Evolutionary conservation across 1,140 invertebrate genomes (phyloP), one percentile per base, ranked within the genome.

Genomic region (Oncopodura yosiiana): DNA sequence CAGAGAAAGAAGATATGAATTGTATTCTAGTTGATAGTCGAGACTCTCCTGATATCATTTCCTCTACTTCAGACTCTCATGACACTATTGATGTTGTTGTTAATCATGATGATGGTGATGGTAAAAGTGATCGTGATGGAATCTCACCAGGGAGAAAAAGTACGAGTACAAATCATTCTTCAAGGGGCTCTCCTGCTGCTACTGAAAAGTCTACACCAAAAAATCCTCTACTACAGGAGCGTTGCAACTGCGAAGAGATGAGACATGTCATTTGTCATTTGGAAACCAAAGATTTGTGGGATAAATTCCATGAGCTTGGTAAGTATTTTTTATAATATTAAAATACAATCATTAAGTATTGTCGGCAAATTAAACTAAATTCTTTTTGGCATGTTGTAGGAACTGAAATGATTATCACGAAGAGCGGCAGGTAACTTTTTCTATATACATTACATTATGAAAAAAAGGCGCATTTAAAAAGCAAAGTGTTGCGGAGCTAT

Each of bases 391-490:
- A n/a, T n/a, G n/a, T n/a, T n/a, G n/a, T n/a, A n/a, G 89, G 91
- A 49, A 98, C 93, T 2, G 94, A 99, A 72, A 99, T 98, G 94
- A 99, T 98, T 70, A 97, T 98, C 72, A 98, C 94, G 14, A 97
- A 97, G 74, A 90, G 86, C 52, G 94, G 94, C 73, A 83, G 94
- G 93, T 97, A 68, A 75, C 79, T 16, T 32, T 37, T n/a, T n/a
- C n/a, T n/a, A n/a, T n/a, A n/a, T n/a, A n/a, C n/a, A n/a, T n/a
- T n/a, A n/a, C n/a, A n/a, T n/a, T n/a, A n/a, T n/a, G n/a, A n/a
- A n/a, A n/a, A n/a, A n/a, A n/a, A n/a, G n/a, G n/a, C n/a, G n/a
- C n/a, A n/a, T n/a, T n/a, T n/a, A n/a, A n/a, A n/a, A n/a, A n/a
- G n/a, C n/a, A n/a, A n/a, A n/a, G n/a, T n/a, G n/a, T n/a, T n/a